phyloP scores from a whole-genome alignment of 2,888 invertebrate genomes.

The Calameuta idolon region DNA sequence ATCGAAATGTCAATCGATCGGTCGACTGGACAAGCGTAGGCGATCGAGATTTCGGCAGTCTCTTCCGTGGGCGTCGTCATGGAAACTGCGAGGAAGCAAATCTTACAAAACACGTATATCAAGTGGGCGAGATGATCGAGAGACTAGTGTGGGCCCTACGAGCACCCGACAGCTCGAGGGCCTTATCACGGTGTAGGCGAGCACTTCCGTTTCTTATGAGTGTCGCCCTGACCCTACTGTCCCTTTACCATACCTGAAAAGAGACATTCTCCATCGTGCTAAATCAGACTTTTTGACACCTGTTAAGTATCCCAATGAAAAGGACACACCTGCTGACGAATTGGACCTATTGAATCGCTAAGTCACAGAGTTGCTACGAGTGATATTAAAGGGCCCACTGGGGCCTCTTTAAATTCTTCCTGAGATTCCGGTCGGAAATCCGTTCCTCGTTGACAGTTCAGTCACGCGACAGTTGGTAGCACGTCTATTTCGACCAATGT shows the following conservation, averaged over 20 bases:
- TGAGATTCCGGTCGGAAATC: background rate
- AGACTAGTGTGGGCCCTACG: background rate
- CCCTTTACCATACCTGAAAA: background rate
- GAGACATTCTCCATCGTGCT: background rate
- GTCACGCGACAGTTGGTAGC: background rate
- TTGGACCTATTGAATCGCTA: background rate
- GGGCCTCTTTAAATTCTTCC: background rate
- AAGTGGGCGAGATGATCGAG: background rate
- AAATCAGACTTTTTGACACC: background rate
- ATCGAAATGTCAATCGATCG: conserved; percentile 1
- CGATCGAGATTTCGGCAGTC: background rate
- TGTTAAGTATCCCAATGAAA: background rate
- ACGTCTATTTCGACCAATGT: background rate
- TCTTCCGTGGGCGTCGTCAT: background rate
- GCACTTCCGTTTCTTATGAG: background rate
- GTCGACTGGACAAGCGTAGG: conserved; percentile 8
- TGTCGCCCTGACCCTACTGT: background rate
- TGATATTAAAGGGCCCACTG: background rate
- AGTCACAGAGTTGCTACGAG: background rate
- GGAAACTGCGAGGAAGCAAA: background rate
- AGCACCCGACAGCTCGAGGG: background rate
- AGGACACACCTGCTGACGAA: background rate
- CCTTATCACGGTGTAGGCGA: background rate
- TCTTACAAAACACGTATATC: background rate
- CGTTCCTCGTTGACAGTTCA: background rate